phyloP scores from a whole-genome alignment of 1,140 invertebrate genomes.

The Aplysia californica region DNA sequence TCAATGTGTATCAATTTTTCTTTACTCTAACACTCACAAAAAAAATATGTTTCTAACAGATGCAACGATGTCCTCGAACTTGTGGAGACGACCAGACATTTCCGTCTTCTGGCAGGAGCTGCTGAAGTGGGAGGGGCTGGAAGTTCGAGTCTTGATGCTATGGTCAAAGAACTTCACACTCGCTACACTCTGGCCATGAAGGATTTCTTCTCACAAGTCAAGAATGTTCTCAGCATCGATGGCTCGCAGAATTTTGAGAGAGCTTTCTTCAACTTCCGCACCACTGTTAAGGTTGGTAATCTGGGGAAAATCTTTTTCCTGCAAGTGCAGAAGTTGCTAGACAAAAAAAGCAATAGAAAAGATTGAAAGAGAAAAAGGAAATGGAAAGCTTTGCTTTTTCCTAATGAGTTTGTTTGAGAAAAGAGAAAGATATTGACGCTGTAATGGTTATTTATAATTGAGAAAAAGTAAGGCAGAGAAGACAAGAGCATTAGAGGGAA shows the following conservation, averaged over 20 bases:
- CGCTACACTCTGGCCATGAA: slow-evolving; percentile 61
- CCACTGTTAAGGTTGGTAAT: slow-evolving; percentile 64
- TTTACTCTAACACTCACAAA: no score
- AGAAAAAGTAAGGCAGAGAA: no score
- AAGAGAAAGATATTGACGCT: neutral
- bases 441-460: neutral
- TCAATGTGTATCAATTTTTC: no score
- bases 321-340: no score
- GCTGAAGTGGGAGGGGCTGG: slow-evolving; percentile 67
- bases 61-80: slow-evolving; percentile 68
- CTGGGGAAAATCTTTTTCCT: no score
- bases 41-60: slow-evolving; percentile 41
- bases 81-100: slow-evolving; percentile 66
- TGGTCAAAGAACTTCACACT: slow-evolving; percentile 65
- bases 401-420: no score
- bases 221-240: slow-evolving; percentile 65
- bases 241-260: slow-evolving; percentile 63
- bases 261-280: slow-evolving; percentile 66
- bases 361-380: neutral
- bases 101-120: slow-evolving; percentile 63
- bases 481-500: no score
- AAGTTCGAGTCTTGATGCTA: slow-evolving; percentile 61
- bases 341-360: no score
- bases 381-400: neutral
- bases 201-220: slow-evolving; percentile 61